These are phyloP conservation scores for Antedon mediterranea DNA, from an alignment of 53 echinoderm and acorn worm genomes.

Conservation along the genomic window DNA sequence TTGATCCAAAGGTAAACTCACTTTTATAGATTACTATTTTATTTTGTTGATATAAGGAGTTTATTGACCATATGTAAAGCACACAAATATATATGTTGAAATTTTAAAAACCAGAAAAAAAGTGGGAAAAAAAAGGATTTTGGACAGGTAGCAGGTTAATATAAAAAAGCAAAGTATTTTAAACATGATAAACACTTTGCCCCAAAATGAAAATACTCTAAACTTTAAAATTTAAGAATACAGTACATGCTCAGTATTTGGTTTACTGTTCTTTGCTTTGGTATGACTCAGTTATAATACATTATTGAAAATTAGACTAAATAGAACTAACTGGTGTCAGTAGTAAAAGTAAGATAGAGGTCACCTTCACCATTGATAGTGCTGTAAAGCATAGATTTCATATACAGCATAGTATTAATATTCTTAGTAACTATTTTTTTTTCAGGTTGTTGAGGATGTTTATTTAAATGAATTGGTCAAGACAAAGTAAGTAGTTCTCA, in stretches of 20 bases:
- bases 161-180: not conserved
- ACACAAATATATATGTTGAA: not conserved
- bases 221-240: too few species aligned
- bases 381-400: too few species aligned
- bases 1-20: conserved; percentile 60
- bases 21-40: not conserved
- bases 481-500: conserved; percentile 43
- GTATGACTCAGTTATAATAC: too few species aligned
- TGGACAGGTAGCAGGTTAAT: not conserved
- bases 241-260: too few species aligned
- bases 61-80: not conserved
- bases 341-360: too few species aligned
- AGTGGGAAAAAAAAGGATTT: not conserved
- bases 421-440: not conserved
- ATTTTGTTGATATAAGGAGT: not conserved
- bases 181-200: not conserved
- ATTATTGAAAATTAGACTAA: too few species aligned
- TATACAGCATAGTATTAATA: too few species aligned
- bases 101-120: not conserved
- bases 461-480: conserved; percentile 66
- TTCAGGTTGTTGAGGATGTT: conserved; percentile 84
- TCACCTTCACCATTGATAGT: too few species aligned
- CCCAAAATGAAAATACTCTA: not conserved
- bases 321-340: too few species aligned
- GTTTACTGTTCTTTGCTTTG: too few species aligned